Evolutionary conservation across 1,140 invertebrate genomes (phyloP), one percentile per base, ranked within the genome.

Genomic region (Trypoxylus dichotomus): DNA sequence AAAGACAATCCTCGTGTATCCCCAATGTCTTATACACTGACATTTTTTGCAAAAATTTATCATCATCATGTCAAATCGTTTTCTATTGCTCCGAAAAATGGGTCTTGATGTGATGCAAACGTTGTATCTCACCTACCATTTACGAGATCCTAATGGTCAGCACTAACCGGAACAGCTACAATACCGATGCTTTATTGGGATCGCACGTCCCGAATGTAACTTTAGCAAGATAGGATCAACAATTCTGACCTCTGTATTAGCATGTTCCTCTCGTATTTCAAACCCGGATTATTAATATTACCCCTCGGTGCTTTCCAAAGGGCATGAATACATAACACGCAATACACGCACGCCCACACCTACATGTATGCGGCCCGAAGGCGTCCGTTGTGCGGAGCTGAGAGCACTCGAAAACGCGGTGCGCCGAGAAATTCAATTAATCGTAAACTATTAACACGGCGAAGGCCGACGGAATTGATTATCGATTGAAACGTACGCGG

Each of bases 391-490:
- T 11, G 24, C 7, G 21, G 24, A 11, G 24, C 27, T 10, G 27
- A 68, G 60, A 11, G 24, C 15, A 11, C 60, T 27, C 24, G 19
- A 29, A 27, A 27, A 25, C 11, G 19, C 60, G 24, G 21, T 5
- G 11, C 24, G 24, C 13, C 24, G 25, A 24, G 24, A 68, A 68
- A 68, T 68, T 68, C 24, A 68, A 68, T 68, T 68, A 68, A 68
- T 68, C 60, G 60, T 68, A 68, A 68, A 68, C 60, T 68, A 68
- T 68, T 68, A 68, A 68, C 60, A 29, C 60, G 24, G 24, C 25
- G 13, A 68, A 29, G 60, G 25, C 60, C 60, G 24, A 24, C 24
- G 19, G 27, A 68, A 27, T 68, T 68, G 21, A 68, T 68, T 68
- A 68, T 68, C 60, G 60, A 68, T 68, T 68, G 6, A 27, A 68